These are phyloP conservation scores for Procambarus clarkii DNA, from an alignment of 1,140 invertebrate species.

Conservation along the genomic window DNA sequence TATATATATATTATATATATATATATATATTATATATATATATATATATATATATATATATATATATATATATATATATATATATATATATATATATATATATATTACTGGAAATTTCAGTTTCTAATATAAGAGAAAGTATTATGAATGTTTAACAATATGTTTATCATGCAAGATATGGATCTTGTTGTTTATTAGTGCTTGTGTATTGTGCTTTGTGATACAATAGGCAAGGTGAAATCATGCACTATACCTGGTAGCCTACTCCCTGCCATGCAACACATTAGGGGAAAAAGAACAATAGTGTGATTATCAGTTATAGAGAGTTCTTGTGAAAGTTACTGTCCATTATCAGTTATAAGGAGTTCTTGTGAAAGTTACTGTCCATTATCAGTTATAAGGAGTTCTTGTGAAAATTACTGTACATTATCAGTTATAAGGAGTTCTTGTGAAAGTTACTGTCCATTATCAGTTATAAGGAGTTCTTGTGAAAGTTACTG, in stretches of 20 bases:
- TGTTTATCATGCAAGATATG: neutral
- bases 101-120: no score
- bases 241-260: constrained; percentile 60
- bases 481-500: no score
- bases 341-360: neutral
- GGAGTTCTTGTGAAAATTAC: no score
- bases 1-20: neutral
- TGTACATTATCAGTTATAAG: no score
- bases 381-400: neutral
- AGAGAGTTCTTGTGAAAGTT: no score
- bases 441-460: no score
- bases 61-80: no score
- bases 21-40: constrained; percentile 28
- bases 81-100: no score
- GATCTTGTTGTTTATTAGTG: constrained; percentile 9
- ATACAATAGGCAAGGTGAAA: neutral
- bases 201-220: neutral
- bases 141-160: neutral
- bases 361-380: neutral
- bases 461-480: no score
- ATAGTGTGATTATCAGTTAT: neutral
- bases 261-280: constrained; percentile 54
- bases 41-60: constrained; percentile 31
- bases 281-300: constrained; percentile 16
- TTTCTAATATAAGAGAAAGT: no score